Evolutionary conservation across 2,797 vertebrate genomes (phyloP), one percentile per base, ranked within the genome.

Genomic region (Adelosebastes latens): DNA sequence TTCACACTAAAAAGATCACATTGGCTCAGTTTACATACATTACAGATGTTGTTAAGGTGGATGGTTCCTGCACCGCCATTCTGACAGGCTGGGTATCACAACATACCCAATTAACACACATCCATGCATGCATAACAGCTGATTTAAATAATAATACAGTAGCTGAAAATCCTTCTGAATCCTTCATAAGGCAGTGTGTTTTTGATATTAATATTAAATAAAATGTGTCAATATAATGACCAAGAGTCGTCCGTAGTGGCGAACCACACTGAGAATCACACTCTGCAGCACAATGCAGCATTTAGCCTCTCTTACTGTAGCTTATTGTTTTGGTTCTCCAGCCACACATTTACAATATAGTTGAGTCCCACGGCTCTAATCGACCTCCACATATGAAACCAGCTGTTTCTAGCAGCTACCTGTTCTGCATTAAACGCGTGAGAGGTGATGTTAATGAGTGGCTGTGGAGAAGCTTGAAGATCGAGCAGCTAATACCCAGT

Each of bases 71-170:
- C 6, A 16, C n/a, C 9, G 76, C 4, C 20, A 2, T 34, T 74
- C 32, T 66, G 52, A 67, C 32, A 53, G 60, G 9, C 56, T 53
- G 7, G 9, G 5, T n/a, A 31, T 1, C 58, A 20, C 8, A 63
- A 84, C 79, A 82, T 24, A 52, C 32, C n/a, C 8, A 70, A 60
- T 84, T 64, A 74, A 63, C 58, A 72, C 42, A 66, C 67, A 68
- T n/a, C 24, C 18, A 59, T 46, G 18, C 58, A 61, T 62, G 59
- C 22, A 13, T 27, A 81, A 67, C 20, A 42, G 42, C 55, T 60
- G 27, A 59, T 81, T 78, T 46, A 25, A 7, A 67, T n/a, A 24
- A 68, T 53, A 65, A 66, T 8, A 9, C 20, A 34, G 9, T 2
- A 13, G 32, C 59, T 74, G 42, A 77, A 77, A 62, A 46, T 59